These are phyloP conservation scores for Heptranchias perlo DNA, from an alignment of 2,113 vertebrate species.

Conservation along the genomic window DNA sequence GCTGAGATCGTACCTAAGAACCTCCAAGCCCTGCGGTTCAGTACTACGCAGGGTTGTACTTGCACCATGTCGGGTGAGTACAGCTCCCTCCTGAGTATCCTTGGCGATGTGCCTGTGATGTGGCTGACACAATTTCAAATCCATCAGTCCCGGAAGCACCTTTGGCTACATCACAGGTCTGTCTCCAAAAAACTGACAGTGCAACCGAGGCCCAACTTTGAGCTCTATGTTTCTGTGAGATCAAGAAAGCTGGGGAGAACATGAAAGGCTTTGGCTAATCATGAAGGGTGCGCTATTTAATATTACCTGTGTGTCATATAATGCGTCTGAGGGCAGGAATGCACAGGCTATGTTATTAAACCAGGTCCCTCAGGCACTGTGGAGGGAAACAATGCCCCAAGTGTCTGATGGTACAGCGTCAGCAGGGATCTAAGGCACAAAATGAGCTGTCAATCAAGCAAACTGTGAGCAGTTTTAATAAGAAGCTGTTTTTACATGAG, in stretches of 20 bases:
- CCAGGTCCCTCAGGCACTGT: background rate
- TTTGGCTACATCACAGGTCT: background rate
- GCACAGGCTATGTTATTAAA: background rate
- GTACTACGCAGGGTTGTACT: too few relatives aligned
- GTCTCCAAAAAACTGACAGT: background rate
- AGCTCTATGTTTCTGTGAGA: background rate
- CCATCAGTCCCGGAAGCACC: background rate
- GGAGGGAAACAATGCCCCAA: background rate
- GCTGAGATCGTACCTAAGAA: background rate
- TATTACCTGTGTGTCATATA: background rate
- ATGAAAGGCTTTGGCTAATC: background rate
- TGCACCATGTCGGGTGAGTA: background rate
- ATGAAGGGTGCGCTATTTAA: background rate
- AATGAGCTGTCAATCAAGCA: constrained; percentile 27
- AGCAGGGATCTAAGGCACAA: background rate
- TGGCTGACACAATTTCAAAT: background rate
- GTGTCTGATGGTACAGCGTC: background rate
- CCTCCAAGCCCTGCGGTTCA: background rate
- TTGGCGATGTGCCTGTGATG: background rate
- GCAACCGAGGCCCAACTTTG: background rate
- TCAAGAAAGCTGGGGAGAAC: background rate
- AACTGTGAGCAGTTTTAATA: constrained; percentile 10
- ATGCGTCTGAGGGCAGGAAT: background rate
- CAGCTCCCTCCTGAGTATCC: background rate
- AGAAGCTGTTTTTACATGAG: background rate